Evolutionary conservation across 2,888 invertebrate genomes (phyloP).

Genomic region (Meiosimyza decipiens): DNA sequence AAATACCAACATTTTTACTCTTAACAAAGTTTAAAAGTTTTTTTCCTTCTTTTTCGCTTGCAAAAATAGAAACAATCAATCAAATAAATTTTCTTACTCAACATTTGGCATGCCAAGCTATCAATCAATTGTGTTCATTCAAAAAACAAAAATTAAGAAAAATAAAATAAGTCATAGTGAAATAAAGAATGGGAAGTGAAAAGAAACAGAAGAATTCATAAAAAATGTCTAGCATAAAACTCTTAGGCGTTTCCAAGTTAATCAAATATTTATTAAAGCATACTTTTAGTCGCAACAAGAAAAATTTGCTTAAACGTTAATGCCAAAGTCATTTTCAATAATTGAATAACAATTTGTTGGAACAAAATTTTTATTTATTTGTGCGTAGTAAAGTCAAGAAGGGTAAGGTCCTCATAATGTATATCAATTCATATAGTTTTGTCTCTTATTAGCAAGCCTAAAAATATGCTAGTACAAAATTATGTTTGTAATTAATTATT

Average conservation of each 20-base stretch:
- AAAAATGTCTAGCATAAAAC: neutral
- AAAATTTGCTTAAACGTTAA: neutral
- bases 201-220: too few species aligned
- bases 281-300: slow-evolving; percentile 1
- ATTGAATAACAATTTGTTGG: too few species aligned
- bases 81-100: neutral
- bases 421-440: too few species aligned
- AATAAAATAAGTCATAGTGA: too few species aligned
- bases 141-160: too few species aligned
- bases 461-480: too few species aligned
- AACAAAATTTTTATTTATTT: too few species aligned
- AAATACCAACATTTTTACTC: neutral
- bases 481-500: too few species aligned
- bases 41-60: neutral
- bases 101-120: neutral
- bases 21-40: slow-evolving; percentile 1
- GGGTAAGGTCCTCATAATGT: too few species aligned
- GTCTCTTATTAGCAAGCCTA: too few species aligned
- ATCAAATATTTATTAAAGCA: slow-evolving; percentile 14
- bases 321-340: neutral
- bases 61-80: slow-evolving; percentile 11
- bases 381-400: too few species aligned
- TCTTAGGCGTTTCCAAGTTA: neutral
- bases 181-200: too few species aligned
- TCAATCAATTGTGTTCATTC: neutral